phyloP scores from a whole-genome alignment of 2,797 vertebrate genomes.

The Silurus lanzhouensis region DNA sequence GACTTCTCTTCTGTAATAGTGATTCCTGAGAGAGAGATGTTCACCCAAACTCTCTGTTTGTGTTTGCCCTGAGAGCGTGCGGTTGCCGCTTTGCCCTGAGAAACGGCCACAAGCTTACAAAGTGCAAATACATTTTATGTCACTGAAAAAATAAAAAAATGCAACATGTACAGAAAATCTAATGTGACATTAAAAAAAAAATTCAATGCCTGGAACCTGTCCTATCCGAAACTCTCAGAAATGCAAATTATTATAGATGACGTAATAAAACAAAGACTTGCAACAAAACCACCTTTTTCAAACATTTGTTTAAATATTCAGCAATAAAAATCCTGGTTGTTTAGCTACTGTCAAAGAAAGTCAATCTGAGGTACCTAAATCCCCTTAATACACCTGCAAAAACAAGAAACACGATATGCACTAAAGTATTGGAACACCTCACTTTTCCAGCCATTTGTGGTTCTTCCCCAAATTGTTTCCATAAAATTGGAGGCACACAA shows the following conservation, averaged over 20 bases:
- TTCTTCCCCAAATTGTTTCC: no score
- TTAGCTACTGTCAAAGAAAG: not conserved
- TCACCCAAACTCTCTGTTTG: constrained; percentile 78
- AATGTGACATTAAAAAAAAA: not conserved
- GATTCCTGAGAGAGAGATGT: constrained; percentile 67
- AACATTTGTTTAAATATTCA: not conserved
- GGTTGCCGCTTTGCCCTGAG: constrained; percentile 70
- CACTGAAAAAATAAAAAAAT: not conserved
- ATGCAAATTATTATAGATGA: not conserved
- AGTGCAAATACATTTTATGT: not conserved
- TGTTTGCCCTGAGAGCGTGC: constrained; percentile 72
- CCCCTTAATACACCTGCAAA: no score
- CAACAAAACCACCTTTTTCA: not conserved
- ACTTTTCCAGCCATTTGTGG: no score
- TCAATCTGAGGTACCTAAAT: no score
- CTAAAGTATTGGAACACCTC: no score
- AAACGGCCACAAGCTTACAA: constrained; percentile 19
- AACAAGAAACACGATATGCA: no score
- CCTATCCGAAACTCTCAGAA: not conserved
- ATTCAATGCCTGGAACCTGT: not conserved
- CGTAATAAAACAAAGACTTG: not conserved
- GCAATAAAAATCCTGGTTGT: not conserved
- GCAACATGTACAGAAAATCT: not conserved
- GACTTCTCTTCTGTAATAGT: constrained; percentile 74
- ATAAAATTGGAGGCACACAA: no score